Evolutionary conservation across 1,140 invertebrate genomes (phyloP).

Genomic region (Lasioglossum albipes): DNA sequence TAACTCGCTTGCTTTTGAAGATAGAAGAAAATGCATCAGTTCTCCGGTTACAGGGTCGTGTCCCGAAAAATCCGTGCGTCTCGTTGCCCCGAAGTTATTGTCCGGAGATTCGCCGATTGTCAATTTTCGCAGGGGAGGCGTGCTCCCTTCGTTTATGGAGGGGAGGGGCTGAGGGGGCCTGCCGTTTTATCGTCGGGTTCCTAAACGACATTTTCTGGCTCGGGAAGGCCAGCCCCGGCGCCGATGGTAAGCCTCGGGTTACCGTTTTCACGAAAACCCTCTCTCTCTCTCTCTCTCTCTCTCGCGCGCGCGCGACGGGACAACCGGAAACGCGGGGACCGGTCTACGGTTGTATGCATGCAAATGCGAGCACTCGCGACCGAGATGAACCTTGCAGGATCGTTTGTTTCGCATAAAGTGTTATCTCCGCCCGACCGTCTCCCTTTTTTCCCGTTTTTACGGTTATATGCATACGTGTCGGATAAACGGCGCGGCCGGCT

Average conservation of each 20-base stretch:
- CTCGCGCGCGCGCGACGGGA: background rate
- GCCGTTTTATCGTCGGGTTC: background rate
- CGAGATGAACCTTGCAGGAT: constrained; percentile 14
- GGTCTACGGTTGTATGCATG: constrained; percentile 12
- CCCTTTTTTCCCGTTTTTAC: constrained; percentile 33
- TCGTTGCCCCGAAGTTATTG: background rate
- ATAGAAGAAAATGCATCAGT: no score
- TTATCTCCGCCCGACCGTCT: constrained; percentile 21
- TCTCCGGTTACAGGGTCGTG: background rate
- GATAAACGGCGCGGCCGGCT: constrained; percentile 10
- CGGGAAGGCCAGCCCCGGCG: background rate
- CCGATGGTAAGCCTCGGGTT: constrained; percentile 1
- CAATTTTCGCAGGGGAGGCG: background rate
- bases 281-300: background rate
- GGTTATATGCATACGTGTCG: constrained; percentile 41
- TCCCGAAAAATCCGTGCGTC: background rate
- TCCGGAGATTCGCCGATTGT: background rate
- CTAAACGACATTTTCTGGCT: background rate
- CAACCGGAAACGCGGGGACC: background rate
- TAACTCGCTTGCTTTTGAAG: no score
- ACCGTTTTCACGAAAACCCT: background rate
- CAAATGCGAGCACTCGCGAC: constrained; percentile 19
- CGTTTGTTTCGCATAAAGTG: constrained; percentile 41
- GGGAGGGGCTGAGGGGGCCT: no score
- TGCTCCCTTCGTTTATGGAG: background rate